Evolutionary conservation across 2,113 vertebrate species (phyloP).

Genomic region (Nanorana parkeri): DNA sequence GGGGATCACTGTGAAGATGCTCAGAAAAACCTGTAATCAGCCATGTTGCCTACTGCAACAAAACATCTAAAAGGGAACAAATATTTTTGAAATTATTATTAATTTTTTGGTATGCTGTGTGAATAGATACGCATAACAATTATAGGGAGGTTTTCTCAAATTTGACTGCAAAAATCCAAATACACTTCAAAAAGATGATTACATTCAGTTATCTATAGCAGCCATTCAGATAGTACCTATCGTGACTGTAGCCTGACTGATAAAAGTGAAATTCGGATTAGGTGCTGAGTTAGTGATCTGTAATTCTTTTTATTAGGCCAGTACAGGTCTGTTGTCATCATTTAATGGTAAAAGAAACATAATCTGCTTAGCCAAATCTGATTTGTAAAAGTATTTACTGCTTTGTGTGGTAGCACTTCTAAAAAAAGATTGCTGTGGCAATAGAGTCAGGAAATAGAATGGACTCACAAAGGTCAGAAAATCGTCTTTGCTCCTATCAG

Average conservation of each 20-base stretch:
- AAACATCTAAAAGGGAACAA: too few species aligned
- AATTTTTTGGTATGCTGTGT: too few species aligned
- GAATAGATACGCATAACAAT: too few species aligned
- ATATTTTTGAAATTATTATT: too few species aligned
- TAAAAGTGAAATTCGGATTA: background rate
- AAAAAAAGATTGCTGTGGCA: constrained; percentile 31
- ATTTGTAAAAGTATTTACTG: background rate
- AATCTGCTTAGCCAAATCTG: background rate
- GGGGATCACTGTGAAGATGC: too few species aligned
- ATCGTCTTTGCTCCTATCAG: constrained; percentile 25
- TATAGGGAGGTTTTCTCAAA: too few species aligned
- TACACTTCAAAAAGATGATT: too few species aligned
- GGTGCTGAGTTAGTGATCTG: background rate
- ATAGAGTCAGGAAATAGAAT: constrained; percentile 38
- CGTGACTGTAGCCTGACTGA: background rate
- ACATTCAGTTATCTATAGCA: too few species aligned
- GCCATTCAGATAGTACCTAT: background rate
- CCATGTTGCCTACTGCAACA: too few species aligned
- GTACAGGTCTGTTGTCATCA: background rate
- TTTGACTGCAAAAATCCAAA: too few species aligned
- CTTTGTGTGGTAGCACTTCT: constrained; percentile 7
- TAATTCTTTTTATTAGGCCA: background rate
- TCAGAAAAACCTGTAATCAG: too few species aligned
- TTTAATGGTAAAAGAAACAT: background rate
- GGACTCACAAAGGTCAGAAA: constrained; percentile 24